Base-by-base conservation (phyloP, 1,140 invertebrate genomes). In the Rhyzopertha dominica region DNA sequence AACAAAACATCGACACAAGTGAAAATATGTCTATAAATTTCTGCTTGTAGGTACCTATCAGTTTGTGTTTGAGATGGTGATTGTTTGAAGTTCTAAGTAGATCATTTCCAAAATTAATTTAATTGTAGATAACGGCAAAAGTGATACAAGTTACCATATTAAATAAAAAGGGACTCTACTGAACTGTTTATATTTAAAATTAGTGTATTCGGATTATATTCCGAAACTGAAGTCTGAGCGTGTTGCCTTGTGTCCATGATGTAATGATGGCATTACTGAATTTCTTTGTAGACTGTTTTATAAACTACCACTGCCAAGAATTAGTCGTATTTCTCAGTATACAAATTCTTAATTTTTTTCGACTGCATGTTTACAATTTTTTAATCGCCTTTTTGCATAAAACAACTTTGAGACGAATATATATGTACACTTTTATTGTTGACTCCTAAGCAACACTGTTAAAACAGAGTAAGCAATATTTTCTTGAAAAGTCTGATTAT, bases 171-270 rank as follows among this genome's bases (percentile, higher is more conserved):
- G 23, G 16, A 29, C 8, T 29, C 14, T 8, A 20, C 10, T 19
- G 12, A 4, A 29, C 25, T 13, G 24, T 40, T 23, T 30, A 37
- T 32, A 34, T 41, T 20, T 41, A 17, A 19, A 26, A 23, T 36
- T 25, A 28, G 12, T 36, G 32, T 25, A 23, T 40, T 46, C 28
- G 34, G 18, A 32, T 25, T 18, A 28, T 43, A 38, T 53, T 50
- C 51, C 47, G 51, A 53, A 48, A 53, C 51, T 47, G 47, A 53
- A 53, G 51, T 53, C 51, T 53, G 51, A 53, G 47, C 50, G 51
- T 36, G 51, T 53, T 53, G 51, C 51, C 51, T 53, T 53, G 10
- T 16, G 16, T 37, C 35, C 17, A 37, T 37, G 25, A 19, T 37
- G 4, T 37, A 23, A 37, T 19, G 35, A 24, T 37, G 7, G 25